Evolutionary conservation across 2,888 invertebrate species (phyloP), one percentile per base, ranked within the genome.

Genomic region (Acholoe squamosa): DNA sequence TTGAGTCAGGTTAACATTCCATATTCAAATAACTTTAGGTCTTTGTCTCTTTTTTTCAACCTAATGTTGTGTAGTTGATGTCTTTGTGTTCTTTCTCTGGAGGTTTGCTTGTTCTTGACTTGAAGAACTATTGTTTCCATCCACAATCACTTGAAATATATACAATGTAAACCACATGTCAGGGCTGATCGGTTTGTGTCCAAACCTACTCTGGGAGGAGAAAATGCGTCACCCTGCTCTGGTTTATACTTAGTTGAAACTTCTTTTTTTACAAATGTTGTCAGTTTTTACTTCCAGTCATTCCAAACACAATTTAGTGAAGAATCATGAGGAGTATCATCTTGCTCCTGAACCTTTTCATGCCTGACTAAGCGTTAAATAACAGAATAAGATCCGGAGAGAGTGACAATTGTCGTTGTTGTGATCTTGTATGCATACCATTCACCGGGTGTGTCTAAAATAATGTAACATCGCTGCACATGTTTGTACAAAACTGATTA

Each of bases 141-240:
- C 80, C 80, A 80, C 34, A 43, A 80, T 80, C 80, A 80, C 80
- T 80, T 80, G 80, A 80, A 80, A 80, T 80, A 80, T 80, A 43
- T 43, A 33, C 7, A 43, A 25, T 80, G 43, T 80, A n/a, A 80
- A 80, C 14, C 34, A n/a, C 10, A 28, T 76, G 31, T 28, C 76
- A 28, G 25, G 1, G 76, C 28, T 31, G 76, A 16, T 14, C 28
- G 3, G 5, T 25, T 61, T 31, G 76, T 0, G 31, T 25, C 76
- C 31, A 25, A 76, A 5, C 31, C 76, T 7, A 31, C 76, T 5
- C 61, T 22, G 5, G 76, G 31, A n/a, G 1, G 61, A 61, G 61
- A 61, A n/a, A 19, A n/a, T 7, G 76, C n/a, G n/a, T 28, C 1
- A 76, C 19, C 76, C 76, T 61, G 76, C 16, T 19, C 33, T n/a